Evolutionary conservation across 1,140 invertebrate genomes (phyloP).

Genomic region (Zelostemma sp.): DNA sequence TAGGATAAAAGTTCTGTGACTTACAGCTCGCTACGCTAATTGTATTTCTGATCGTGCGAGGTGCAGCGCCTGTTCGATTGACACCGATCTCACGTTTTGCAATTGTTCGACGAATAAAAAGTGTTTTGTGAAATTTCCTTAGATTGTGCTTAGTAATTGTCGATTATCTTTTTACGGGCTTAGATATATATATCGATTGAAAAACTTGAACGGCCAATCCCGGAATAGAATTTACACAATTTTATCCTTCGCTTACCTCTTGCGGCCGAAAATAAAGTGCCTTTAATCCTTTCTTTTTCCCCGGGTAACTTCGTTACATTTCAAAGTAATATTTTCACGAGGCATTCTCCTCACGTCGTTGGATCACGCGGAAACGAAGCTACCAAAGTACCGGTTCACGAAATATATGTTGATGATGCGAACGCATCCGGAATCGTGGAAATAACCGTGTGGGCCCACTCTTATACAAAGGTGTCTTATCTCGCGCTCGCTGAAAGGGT

Average conservation of each 20-base stretch:
- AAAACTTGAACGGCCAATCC: no score
- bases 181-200: no score
- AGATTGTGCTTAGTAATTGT: background rate
- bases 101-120: background rate
- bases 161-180: background rate
- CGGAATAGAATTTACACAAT: no score
- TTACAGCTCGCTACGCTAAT: background rate
- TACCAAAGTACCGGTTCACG: constrained; percentile 11
- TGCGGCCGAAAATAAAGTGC: no score
- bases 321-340: constrained; percentile 1
- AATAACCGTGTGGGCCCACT: background rate
- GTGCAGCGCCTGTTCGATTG: background rate
- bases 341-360: constrained; percentile 7
- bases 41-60: constrained; percentile 4
- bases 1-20: background rate
- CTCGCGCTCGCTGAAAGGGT: constrained; percentile 8
- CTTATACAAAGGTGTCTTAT: constrained; percentile 10
- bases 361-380: constrained; percentile 8
- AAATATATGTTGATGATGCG: constrained; percentile 8
- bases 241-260: no score
- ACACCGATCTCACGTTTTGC: background rate
- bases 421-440: constrained; percentile 8
- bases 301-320: constrained; percentile 4
- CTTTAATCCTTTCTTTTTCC: background rate
- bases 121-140: background rate